Percentiles rank a stretch among this genome's conserved stretches.
Conservation (phyloP, 2,113 vertebrate species). For the Numenius arquata region DNA sequence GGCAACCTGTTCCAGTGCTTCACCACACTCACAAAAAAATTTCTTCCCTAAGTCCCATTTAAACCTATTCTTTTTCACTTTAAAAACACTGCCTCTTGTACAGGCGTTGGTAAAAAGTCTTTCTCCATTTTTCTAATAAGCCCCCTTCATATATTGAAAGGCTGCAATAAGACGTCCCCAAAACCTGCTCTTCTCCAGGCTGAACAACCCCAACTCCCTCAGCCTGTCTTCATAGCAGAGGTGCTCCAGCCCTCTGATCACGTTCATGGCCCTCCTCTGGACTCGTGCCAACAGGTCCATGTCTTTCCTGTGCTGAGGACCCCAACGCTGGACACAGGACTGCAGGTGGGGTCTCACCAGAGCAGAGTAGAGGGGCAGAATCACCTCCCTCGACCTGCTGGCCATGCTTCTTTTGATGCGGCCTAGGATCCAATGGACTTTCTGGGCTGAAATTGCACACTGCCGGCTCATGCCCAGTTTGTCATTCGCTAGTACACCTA, state of each 20-base stretch:
- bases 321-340: fast-evolving
- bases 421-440: neutral
- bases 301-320: fast-evolving
- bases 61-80: neutral
- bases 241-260: neutral
- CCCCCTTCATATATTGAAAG: neutral
- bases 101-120: neutral
- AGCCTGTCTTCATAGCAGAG: neutral
- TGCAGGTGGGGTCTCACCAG: neutral
- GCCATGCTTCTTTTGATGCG: neutral
- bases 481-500: neutral
- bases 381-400: neutral
- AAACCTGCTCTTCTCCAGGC: neutral
- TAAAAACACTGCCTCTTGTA: neutral
- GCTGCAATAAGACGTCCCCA: neutral
- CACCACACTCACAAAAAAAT: neutral
- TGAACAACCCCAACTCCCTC: neutral
- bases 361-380: neutral
- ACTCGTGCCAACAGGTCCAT: fast-evolving
- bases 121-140: neutral
- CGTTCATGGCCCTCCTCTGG: neutral
- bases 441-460: neutral
- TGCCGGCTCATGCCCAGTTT: fast-evolving
- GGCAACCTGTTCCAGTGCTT: neutral
- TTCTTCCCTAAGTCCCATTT: neutral